These are phyloP conservation scores for Nyctalus aviator DNA, from an alignment of 2,797 vertebrate genomes.

Conservation along the genomic window DNA sequence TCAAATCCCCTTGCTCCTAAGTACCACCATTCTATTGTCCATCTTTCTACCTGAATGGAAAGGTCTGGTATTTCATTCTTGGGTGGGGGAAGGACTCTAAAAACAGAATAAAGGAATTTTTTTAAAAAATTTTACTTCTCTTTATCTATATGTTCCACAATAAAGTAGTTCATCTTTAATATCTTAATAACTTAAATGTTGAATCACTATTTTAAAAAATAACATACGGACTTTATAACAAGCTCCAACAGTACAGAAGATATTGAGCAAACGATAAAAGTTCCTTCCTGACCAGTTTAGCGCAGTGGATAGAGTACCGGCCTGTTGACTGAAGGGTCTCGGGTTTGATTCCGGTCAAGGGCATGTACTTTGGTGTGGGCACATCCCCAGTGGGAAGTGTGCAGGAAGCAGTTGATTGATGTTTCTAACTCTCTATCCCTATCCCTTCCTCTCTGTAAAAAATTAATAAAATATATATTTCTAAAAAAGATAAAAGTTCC, in stretches of 20 bases:
- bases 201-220: conserved; percentile 5
- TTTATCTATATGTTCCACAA: not conserved
- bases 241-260: not conserved
- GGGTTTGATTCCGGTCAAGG: too few relatives aligned
- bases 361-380: too few relatives aligned
- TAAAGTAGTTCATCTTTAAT: not conserved
- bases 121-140: not conserved
- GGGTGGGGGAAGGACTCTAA: not conserved
- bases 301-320: too few relatives aligned
- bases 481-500: not conserved
- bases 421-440: too few relatives aligned
- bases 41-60: conserved; percentile 23
- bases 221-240: conserved; percentile 1
- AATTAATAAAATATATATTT: too few relatives aligned
- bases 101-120: not conserved
- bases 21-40: not conserved
- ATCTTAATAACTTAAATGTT: not conserved
- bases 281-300: not conserved
- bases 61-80: not conserved
- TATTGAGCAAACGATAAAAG: conserved; percentile 22
- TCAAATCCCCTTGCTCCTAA: not conserved
- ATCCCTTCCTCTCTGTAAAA: too few relatives aligned
- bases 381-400: too few relatives aligned
- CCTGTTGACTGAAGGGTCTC: too few relatives aligned
- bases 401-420: too few relatives aligned